A percentile compares a stretch with the other conserved stretches of the same genome.
These are phyloP conservation scores for Sarcophaga variegata DNA, from an alignment of 2,888 invertebrate genomes.

Conservation along the genomic window DNA sequence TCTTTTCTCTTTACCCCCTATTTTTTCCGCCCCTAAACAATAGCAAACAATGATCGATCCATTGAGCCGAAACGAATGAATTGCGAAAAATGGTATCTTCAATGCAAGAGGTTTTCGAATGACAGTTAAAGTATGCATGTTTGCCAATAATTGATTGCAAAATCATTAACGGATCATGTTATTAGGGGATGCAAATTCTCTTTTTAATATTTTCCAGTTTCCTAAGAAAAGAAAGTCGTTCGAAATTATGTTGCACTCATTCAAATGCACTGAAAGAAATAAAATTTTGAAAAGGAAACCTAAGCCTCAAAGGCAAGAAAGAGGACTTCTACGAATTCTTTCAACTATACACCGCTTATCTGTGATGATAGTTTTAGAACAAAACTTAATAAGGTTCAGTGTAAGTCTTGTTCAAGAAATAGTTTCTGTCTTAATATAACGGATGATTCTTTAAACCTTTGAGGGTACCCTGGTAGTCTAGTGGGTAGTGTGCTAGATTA, in stretches of 20 bases:
- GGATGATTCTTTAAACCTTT: too few species aligned
- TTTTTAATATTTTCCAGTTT: slow-evolving; percentile 17
- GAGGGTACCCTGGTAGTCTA: too few species aligned
- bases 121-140: slow-evolving; percentile 23
- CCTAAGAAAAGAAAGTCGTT: slow-evolving; percentile 1
- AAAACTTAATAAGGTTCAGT: too few species aligned
- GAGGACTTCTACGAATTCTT: too few species aligned
- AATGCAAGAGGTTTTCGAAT: background rate
- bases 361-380: too few species aligned
- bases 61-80: slow-evolving; percentile 27
- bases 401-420: too few species aligned
- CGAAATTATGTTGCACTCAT: slow-evolving; percentile 18
- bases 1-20: too few species aligned
- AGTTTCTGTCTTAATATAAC: too few species aligned
- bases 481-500: too few species aligned
- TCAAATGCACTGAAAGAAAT: slow-evolving; percentile 29
- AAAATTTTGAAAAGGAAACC: too few species aligned
- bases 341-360: too few species aligned
- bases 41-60: slow-evolving; percentile 48
- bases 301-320: too few species aligned
- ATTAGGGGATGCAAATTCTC: slow-evolving; percentile 45
- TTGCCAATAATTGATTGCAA: slow-evolving; percentile 71
- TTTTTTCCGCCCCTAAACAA: background rate
- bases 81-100: slow-evolving; percentile 35
- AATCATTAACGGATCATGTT: background rate